These are phyloP conservation scores for Triplophysa rosa DNA, from an alignment of 2,113 vertebrate genomes.

Conservation along the genomic window DNA sequence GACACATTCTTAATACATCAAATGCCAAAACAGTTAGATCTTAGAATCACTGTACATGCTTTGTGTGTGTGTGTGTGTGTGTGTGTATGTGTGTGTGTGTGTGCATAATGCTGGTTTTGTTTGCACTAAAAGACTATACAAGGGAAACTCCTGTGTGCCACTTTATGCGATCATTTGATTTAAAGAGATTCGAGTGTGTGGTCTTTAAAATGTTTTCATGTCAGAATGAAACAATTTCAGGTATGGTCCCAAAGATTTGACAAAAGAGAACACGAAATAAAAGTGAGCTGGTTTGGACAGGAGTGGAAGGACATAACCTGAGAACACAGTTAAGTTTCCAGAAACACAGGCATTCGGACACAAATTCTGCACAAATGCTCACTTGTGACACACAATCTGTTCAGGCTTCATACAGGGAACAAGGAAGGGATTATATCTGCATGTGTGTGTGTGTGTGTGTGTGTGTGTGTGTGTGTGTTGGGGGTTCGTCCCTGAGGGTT, in stretches of 20 bases:
- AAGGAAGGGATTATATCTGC: conserved; percentile 27
- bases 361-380: background rate
- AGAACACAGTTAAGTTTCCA: conserved; percentile 27
- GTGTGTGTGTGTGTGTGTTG: conserved; percentile 49
- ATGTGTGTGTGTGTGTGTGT: conserved; percentile 53
- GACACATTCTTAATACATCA: conserved; percentile 1
- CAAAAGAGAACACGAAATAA: conserved; percentile 43
- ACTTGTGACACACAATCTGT: conserved; percentile 1
- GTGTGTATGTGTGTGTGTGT: conserved; percentile 42
- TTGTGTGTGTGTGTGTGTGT: conserved; percentile 42
- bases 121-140: conserved; percentile 60
- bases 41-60: conserved; percentile 57
- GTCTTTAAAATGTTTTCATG: conserved; percentile 21
- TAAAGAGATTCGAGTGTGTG: background rate
- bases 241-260: conserved; percentile 51
- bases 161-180: background rate
- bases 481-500: conserved; percentile 56
- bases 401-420: conserved; percentile 34
- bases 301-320: conserved; percentile 36
- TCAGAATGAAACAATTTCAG: conserved; percentile 32
- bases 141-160: background rate
- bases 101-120: conserved; percentile 67
- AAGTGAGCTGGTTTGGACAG: conserved; percentile 42
- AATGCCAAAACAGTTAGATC: conserved; percentile 18
- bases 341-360: conserved; percentile 21